These are phyloP conservation scores for Gadus macrocephalus DNA, from an alignment of 2,113 vertebrate species.

Conservation along the genomic window DNA sequence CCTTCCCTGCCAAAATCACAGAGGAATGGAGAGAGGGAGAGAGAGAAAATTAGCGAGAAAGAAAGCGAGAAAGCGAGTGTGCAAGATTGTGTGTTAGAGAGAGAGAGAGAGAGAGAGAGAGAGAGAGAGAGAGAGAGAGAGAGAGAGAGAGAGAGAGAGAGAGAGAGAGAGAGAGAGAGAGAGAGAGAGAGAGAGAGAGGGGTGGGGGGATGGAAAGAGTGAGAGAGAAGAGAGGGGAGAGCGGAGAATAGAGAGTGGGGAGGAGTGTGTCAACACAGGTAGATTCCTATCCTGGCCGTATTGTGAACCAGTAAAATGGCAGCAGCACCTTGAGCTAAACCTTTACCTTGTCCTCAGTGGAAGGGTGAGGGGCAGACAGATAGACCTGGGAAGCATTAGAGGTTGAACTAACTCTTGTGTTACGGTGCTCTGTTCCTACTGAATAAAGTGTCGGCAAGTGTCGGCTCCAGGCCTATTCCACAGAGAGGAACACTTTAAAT, in stretches of 20 bases:
- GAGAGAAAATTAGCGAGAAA: background rate
- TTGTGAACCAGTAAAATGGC: conserved; percentile 79
- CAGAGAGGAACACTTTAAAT: conserved; percentile 14
- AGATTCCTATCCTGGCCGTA: conserved; percentile 81
- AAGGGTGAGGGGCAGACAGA: conserved; percentile 58
- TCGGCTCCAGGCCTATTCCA: conserved; percentile 73
- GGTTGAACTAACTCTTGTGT: conserved; percentile 55
- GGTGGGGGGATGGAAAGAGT: conserved; percentile 14
- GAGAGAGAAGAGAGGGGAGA: conserved; percentile 14
- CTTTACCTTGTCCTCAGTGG: conserved; percentile 59
- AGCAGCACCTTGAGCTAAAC: conserved; percentile 65
- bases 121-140: conserved; percentile 12
- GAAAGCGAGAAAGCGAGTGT: conserved; percentile 9
- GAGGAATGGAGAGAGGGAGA: background rate
- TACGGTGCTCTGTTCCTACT: conserved; percentile 39
- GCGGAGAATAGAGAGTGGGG: conserved; percentile 16
- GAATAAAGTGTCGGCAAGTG: conserved; percentile 72
- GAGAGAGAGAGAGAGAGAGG: conserved; percentile 13
- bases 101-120: conserved; percentile 11
- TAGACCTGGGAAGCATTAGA: conserved; percentile 56
- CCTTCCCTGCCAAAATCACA: background rate
- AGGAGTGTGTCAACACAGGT: conserved; percentile 59
- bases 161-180: conserved; percentile 25
- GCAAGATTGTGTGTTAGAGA: background rate
- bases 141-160: conserved; percentile 10